Base-by-base conservation (phyloP, 2,113 vertebrate genomes). In the Pelobates fuscus region DNA sequence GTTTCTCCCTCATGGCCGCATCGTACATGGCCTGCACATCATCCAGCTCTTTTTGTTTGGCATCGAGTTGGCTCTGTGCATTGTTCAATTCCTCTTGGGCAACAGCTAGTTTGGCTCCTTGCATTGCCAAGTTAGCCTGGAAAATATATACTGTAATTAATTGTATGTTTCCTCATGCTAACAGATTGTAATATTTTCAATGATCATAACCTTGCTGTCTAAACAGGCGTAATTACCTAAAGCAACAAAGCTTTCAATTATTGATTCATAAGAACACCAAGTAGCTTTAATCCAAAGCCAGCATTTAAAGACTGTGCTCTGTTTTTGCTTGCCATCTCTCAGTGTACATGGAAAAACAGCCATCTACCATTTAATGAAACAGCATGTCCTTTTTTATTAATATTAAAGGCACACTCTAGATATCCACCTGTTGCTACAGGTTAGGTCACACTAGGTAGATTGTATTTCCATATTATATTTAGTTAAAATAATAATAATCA, bases 11-110 rank as follows among this genome's bases (percentile, higher is more conserved):
- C 90, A 94, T 81, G 54, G 93, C 93, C 1, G 79, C 49, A 5
- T 93, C 90, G 4, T 94, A 94, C 79, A 91, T 89, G 1, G 90
- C 89, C 84, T 92, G 92, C 25, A 92, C 93, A 11, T 79, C 81
- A 60, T 93, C 91, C 80, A 94, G 82, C 59, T 94, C 91, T 54
- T 12, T 70, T 66, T 94, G 91, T 59, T 94, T 94, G 2, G 87
- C 84, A 1, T 94, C 91, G 75, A 94, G 87, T 80, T 92, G 92
- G 12, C 77, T 85, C 58, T 94, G 93, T 69, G 93, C 93, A 15
- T 80, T 84, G 2, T 86, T 20, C 2, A 94, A 85, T 75, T 94
- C 93, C 0, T 0, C 58, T 72, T 93, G 89, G 69, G 93, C 93
- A 62, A 88, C 87, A 11, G 71, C 61, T 69, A 93, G 88, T 41